These are phyloP conservation scores for Drosophila setifemur DNA, from an alignment of 1,140 invertebrate species.

Conservation along the genomic window DNA sequence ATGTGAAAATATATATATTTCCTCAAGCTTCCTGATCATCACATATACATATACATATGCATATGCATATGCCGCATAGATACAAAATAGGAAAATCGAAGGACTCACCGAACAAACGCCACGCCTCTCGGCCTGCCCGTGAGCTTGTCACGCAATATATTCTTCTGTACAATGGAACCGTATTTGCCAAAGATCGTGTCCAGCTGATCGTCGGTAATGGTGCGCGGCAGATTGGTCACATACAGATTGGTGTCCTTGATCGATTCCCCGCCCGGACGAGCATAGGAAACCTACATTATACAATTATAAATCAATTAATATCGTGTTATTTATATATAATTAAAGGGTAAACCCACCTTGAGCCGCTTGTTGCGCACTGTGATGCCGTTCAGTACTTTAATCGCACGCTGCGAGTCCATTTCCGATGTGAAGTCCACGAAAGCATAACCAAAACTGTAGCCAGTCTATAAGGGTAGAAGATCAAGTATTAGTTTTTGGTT, in stretches of 20 bases:
- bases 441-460: conserved; percentile 97
- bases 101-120: conserved; percentile 93
- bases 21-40: too few species aligned
- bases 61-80: too few species aligned
- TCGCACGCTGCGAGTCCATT: conserved; percentile 93
- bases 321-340: background rate
- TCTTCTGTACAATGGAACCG: conserved; percentile 94
- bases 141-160: conserved; percentile 93
- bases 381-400: conserved; percentile 93
- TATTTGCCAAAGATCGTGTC: conserved; percentile 93
- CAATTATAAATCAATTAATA: background rate
- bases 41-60: background rate
- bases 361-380: conserved; percentile 93
- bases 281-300: conserved; percentile 90
- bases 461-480: conserved; percentile 86
- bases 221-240: conserved; percentile 94
- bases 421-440: conserved; percentile 96
- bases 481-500: background rate
- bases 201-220: conserved; percentile 91
- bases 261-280: conserved; percentile 93
- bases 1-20: too few species aligned
- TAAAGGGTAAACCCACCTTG: too few species aligned
- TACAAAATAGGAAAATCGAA: background rate
- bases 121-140: conserved; percentile 93
- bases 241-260: conserved; percentile 98